Evolutionary conservation across 2,797 vertebrate species (phyloP).

Genomic region (Crax fasciolata): DNA sequence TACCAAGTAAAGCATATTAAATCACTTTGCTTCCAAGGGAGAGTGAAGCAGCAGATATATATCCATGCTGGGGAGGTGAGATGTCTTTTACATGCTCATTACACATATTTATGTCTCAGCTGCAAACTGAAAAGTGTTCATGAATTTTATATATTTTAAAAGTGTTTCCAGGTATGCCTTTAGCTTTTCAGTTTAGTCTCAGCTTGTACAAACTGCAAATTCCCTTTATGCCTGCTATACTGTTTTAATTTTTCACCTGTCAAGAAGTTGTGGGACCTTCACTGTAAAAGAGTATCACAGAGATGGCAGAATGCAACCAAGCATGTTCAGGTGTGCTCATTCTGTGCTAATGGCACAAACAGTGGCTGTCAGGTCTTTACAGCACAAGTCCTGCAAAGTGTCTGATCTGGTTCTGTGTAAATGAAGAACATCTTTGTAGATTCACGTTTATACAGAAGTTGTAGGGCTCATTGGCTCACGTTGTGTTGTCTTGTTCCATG

Average conservation of each 20-base stretch:
- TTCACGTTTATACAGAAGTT: background rate
- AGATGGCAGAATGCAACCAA: background rate
- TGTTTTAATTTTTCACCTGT: constrained; percentile 68
- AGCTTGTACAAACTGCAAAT: constrained; percentile 41
- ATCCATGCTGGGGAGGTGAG: constrained; percentile 29
- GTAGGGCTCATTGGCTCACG: background rate
- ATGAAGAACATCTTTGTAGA: background rate
- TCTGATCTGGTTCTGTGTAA: background rate
- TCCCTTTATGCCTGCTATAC: constrained; percentile 16
- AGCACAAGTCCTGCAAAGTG: background rate
- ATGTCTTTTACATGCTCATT: constrained; percentile 56
- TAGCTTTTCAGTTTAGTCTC: background rate
- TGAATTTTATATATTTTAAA: constrained; percentile 70
- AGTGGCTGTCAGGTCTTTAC: background rate
- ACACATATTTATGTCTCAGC: constrained; percentile 60
- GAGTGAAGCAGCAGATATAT: constrained; percentile 21
- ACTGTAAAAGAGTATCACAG: background rate
- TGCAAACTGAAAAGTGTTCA: constrained; percentile 37
- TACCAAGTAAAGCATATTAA: constrained; percentile 59
- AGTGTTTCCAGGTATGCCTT: constrained; percentile 63
- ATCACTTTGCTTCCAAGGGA: constrained; percentile 54
- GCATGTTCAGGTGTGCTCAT: background rate
- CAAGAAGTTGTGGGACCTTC: background rate
- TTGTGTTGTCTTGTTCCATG: background rate
- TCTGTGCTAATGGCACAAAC: background rate